Conservation (phyloP, 2,797 vertebrate genomes). For the Smutsia gigantea region DNA sequence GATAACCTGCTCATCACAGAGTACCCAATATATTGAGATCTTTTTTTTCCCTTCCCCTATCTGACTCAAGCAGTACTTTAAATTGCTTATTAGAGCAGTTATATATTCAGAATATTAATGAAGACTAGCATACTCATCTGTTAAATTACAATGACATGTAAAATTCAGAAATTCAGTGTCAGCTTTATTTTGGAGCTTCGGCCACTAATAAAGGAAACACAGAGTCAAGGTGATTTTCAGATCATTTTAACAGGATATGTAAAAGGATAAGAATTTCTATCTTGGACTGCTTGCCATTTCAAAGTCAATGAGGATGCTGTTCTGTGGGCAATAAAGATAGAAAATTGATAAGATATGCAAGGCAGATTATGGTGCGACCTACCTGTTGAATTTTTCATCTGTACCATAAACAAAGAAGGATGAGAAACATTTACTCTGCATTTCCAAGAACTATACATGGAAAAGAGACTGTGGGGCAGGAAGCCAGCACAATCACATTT, state of each 20-base stretch:
- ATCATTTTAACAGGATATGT: conserved; percentile 73
- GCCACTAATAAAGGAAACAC: conserved; percentile 69
- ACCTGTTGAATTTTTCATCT: conserved; percentile 79
- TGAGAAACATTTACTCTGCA: conserved; percentile 53
- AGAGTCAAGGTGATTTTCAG: conserved; percentile 76
- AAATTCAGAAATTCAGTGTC: conserved; percentile 70
- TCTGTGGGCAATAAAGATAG: conserved; percentile 63
- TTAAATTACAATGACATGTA: conserved; percentile 75
- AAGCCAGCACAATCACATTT: conserved; percentile 48
- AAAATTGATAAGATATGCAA: conserved; percentile 71
- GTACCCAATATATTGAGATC: background rate
- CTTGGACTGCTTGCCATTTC: conserved; percentile 69
- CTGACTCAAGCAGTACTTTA: conserved; percentile 67
- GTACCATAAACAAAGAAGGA: conserved; percentile 73
- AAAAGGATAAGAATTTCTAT: conserved; percentile 70
- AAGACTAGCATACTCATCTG: conserved; percentile 55
- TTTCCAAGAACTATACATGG: conserved; percentile 62
- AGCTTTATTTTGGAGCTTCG: conserved; percentile 64
- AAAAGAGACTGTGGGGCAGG: conserved; percentile 28
- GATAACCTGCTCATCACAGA: conserved; percentile 71
- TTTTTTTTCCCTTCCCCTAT: background rate
- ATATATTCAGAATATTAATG: conserved; percentile 79
- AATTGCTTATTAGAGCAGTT: conserved; percentile 77
- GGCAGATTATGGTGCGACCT: conserved; percentile 54
- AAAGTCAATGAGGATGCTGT: conserved; percentile 70